Conservation (phyloP, 2,113 vertebrate genomes). For the Elachura formosa region DNA sequence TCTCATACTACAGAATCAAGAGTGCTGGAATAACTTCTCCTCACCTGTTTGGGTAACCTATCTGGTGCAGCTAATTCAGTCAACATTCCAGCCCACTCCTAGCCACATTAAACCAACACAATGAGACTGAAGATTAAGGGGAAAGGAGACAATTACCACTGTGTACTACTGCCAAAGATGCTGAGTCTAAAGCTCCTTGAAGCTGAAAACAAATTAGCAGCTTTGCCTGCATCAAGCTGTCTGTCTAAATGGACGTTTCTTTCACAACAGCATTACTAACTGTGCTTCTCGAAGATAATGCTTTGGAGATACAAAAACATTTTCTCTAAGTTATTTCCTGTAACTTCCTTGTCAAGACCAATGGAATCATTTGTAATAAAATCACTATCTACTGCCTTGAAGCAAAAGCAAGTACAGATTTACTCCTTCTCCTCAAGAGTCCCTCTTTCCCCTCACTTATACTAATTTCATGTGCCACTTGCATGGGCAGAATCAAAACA, state of each 20-base stretch:
- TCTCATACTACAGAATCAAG: not conserved
- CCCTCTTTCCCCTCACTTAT: not conserved
- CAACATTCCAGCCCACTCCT: slow-evolving; percentile 12
- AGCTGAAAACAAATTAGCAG: slow-evolving; percentile 75
- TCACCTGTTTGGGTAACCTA: not conserved
- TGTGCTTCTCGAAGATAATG: slow-evolving; percentile 32
- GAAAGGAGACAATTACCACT: slow-evolving; percentile 55
- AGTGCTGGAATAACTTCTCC: not conserved
- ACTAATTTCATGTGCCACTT: not conserved
- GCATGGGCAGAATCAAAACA: not conserved
- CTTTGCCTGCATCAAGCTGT: slow-evolving; percentile 50
- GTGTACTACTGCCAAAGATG: slow-evolving; percentile 40
- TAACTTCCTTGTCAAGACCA: slow-evolving; percentile 27
- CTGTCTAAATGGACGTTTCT: slow-evolving; percentile 45
- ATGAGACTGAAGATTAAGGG: slow-evolving; percentile 46
- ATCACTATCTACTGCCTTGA: not conserved
- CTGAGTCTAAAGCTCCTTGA: slow-evolving; percentile 64
- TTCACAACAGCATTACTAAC: slow-evolving; percentile 21
- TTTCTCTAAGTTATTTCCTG: slow-evolving; percentile 50
- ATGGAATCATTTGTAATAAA: not conserved
- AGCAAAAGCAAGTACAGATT: not conserved
- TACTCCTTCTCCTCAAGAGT: not conserved
- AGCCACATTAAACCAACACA: not conserved
- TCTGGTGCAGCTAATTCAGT: not conserved
- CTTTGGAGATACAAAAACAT: slow-evolving; percentile 51